A percentile compares a stretch with the other conserved stretches of the same genome.
Conservation (phyloP, 2,888 invertebrate genomes). For the Cataglyphis altisquamis region DNA sequence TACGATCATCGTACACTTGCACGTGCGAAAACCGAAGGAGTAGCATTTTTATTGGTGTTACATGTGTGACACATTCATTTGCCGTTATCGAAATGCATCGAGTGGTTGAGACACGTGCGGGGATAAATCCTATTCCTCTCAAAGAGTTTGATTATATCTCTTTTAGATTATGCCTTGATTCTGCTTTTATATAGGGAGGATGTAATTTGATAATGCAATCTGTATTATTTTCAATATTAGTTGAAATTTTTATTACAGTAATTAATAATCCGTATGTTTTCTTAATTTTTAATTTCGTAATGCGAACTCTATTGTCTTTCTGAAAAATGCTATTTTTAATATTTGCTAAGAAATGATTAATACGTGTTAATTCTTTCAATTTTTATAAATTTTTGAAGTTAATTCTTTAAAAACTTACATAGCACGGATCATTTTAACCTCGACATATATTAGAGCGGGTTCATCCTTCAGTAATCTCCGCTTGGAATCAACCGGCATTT, state of each 20-base stretch:
- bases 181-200: background rate
- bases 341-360: background rate
- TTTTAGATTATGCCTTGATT: background rate
- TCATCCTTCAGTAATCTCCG: no score
- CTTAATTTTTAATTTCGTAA: background rate
- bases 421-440: no score
- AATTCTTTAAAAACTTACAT: background rate
- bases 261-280: background rate
- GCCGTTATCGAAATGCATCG: conserved; percentile 21
- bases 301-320: background rate
- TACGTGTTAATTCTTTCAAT: background rate
- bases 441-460: no score
- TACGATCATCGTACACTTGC: conserved; percentile 17
- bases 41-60: conserved; percentile 17
- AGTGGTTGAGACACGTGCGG: background rate
- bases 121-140: background rate
- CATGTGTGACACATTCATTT: conserved; percentile 1
- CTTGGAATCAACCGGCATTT: no score
- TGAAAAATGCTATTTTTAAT: background rate
- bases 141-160: background rate
- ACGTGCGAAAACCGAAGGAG: background rate
- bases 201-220: background rate
- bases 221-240: conserved; percentile 4
- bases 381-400: background rate
- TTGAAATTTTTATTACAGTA: background rate